phyloP scores from a whole-genome alignment of 2,113 vertebrate genomes.

The Blennius ocellaris region DNA sequence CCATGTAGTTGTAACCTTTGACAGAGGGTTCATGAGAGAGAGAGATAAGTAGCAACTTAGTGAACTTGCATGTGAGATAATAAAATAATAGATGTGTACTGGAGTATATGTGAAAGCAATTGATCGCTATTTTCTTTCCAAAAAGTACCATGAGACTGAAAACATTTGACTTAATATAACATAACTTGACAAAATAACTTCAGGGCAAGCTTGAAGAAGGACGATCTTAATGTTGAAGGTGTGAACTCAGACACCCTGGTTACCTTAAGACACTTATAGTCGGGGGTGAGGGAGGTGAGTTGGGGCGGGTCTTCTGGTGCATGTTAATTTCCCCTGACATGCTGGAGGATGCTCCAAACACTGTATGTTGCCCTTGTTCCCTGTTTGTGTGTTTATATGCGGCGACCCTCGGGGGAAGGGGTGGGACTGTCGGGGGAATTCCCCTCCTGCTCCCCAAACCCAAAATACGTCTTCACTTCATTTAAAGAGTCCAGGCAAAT shows the following conservation, averaged over 20 bases:
- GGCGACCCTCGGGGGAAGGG: slow-evolving; percentile 38
- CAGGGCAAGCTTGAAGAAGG: too few species aligned
- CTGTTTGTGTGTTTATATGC: slow-evolving; percentile 44
- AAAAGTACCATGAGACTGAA: too few species aligned
- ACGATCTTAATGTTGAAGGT: slow-evolving; percentile 5
- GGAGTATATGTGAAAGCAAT: too few species aligned
- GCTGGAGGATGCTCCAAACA: not conserved
- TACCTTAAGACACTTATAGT: slow-evolving; percentile 55
- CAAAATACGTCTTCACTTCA: slow-evolving; percentile 15
- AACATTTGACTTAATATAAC: too few species aligned
- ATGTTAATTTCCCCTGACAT: slow-evolving; percentile 5
- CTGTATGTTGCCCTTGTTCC: not conserved
- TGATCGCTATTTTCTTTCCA: too few species aligned
- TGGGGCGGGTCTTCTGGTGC: not conserved
- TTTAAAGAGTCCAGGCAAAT: slow-evolving; percentile 13
- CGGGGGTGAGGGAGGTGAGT: too few species aligned
- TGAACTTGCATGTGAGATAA: slow-evolving; percentile 3
- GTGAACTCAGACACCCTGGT: slow-evolving; percentile 50
- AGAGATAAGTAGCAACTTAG: slow-evolving; percentile 3
- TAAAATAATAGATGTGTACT: too few species aligned
- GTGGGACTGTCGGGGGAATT: slow-evolving; percentile 52
- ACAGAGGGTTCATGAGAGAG: slow-evolving; percentile 21
- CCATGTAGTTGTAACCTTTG: slow-evolving; percentile 55
- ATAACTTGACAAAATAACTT: too few species aligned
- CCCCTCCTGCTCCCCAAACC: slow-evolving; percentile 36